Evolutionary conservation across 2,888 invertebrate genomes (phyloP), one percentile per base, ranked within the genome.

Genomic region (Siphlonurus alternatus): DNA sequence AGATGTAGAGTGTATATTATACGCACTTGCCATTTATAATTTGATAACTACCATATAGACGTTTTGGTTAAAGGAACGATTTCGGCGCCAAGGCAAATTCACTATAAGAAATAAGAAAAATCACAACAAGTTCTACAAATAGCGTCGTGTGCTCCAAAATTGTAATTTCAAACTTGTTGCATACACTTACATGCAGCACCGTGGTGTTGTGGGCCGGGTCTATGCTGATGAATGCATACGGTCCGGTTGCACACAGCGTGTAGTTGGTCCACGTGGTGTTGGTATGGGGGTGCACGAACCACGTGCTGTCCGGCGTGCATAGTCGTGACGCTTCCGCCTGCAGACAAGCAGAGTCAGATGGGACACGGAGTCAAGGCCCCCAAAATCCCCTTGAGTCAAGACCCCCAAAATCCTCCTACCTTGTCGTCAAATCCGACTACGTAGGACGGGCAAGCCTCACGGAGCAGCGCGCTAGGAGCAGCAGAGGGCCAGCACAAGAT

Each of bases 401-500:
- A n/a, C n/a, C n/a, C n/a, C n/a, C n/a, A n/a, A n/a, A n/a, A n/a
- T n/a, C n/a, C n/a, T n/a, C n/a, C n/a, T n/a, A 71, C 72, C 65
- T 68, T 64, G 3, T 69, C 66, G 59, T 75, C 70, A 66, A 81
- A 83, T 66, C 80, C 80, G 53, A 72, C 70, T 64, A 83, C 76
- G 70, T 82, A 83, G 59, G 73, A 70, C 1, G 80, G 80, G 69
- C 82, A 82, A 1, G 75, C 72, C 59, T 76, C 74, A 10, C 68
- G 70, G 0, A 75, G 74, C 3, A 74, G 69, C n/a, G 69, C 67
- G 2, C 78, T 78, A 15, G 78, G 75, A 61, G 71, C 69, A 0
- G 79, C 76, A 23, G 72, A 71, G 1, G 77, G 75, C 82, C 82
- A 83, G 68, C 82, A 83, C 54, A 78, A 71, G 61, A 78, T 71